A percentile compares a stretch with the other conserved stretches of the same genome.
Evolutionary conservation across 2,888 invertebrate genomes (phyloP).

Genomic region (Tromatobia lineatoria): DNA sequence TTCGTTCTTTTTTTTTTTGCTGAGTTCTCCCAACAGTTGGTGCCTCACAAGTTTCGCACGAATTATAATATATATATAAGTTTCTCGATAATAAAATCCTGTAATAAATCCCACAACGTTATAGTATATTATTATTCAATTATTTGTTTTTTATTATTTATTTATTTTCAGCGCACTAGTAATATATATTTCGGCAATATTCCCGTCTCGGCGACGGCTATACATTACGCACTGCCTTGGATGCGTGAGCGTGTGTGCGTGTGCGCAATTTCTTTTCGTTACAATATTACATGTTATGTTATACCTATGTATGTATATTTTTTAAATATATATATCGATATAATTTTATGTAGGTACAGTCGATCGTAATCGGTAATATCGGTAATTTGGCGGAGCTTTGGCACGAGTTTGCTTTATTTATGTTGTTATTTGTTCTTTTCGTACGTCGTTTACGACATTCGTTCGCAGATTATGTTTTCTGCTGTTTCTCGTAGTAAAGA

Average conservation of each 20-base stretch:
- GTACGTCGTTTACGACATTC: constrained; percentile 31
- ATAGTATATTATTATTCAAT: constrained; percentile 47
- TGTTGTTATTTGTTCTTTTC: constrained; percentile 23
- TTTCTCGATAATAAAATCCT: constrained; percentile 58
- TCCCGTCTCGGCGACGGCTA: constrained; percentile 67
- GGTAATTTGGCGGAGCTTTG: constrained; percentile 69
- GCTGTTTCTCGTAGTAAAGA: constrained; percentile 44
- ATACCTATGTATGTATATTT: constrained; percentile 12
- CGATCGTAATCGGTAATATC: constrained; percentile 61
- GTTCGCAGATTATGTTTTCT: constrained; percentile 6
- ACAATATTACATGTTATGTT: constrained; percentile 27
- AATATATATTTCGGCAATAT: constrained; percentile 61
- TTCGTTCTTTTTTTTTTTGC: constrained; percentile 4
- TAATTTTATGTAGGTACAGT: constrained; percentile 48
- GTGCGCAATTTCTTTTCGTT: constrained; percentile 36
- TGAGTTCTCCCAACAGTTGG: constrained; percentile 20
- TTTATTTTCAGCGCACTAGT: constrained; percentile 49
- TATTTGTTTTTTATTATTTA: constrained; percentile 38
- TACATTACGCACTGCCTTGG: constrained; percentile 59
- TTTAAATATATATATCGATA: constrained; percentile 21
- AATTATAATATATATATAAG: constrained; percentile 48
- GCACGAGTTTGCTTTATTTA: constrained; percentile 59
- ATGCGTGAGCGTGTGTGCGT: constrained; percentile 46
- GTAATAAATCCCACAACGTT: constrained; percentile 65
- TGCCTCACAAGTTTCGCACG: constrained; percentile 25